Conservation (phyloP, 1,140 invertebrate species). For the Trachymyrmex cornetzi region DNA sequence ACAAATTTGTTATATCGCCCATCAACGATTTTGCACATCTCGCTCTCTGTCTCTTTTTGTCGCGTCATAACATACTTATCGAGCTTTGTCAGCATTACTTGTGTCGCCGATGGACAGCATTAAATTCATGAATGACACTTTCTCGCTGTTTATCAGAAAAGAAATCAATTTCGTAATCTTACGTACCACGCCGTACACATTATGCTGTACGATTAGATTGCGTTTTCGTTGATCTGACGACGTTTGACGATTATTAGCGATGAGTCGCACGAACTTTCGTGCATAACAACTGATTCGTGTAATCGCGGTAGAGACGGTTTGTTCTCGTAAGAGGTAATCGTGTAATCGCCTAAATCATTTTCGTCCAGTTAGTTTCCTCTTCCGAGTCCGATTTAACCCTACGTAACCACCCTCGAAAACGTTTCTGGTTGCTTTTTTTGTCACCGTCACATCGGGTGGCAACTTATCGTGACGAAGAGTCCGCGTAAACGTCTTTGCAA, state of each 20-base stretch:
- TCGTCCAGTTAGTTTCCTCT: slow-evolving; percentile 28
- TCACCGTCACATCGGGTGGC: slow-evolving; percentile 5
- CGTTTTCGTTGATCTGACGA: slow-evolving; percentile 8
- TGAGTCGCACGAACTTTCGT: slow-evolving; percentile 35
- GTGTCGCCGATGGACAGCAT: not conserved
- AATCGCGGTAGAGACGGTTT: not conserved
- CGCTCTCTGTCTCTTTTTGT: not conserved
- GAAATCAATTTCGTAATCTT: slow-evolving; percentile 54
- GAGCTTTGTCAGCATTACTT: slow-evolving; percentile 25
- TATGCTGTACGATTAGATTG: slow-evolving; percentile 22
- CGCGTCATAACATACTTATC: not conserved
- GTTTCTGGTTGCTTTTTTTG: not conserved
- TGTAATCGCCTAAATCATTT: slow-evolving; percentile 44
- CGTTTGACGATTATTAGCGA: slow-evolving; percentile 32
- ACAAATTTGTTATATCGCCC: slow-evolving; percentile 18
- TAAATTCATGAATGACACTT: slow-evolving; percentile 37
- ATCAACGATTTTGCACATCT: not conserved
- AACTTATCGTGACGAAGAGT: not conserved
- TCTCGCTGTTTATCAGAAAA: slow-evolving; percentile 7
- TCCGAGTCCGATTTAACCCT: slow-evolving; percentile 35
- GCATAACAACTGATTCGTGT: slow-evolving; percentile 19
- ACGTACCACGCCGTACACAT: slow-evolving; percentile 6
- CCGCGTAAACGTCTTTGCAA: slow-evolving; percentile 5
- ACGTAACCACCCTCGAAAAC: slow-evolving; percentile 20
- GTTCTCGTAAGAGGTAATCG: slow-evolving; percentile 11